Conservation (phyloP, 64 coral and sea anemone species). For the Dendrophyllia cribrosa region DNA sequence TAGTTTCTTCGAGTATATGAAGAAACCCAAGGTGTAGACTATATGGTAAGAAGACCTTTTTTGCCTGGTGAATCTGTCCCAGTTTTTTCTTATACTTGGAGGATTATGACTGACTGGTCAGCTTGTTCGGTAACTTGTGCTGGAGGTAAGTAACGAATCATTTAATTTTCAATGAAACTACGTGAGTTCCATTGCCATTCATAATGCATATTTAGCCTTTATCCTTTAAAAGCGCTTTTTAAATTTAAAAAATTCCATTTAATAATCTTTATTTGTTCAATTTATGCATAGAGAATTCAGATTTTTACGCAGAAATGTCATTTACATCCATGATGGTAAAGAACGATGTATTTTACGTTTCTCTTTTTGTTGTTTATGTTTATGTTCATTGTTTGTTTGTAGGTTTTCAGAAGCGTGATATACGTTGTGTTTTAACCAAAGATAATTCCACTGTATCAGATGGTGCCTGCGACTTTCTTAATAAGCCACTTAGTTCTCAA, state of each 20-base stretch:
- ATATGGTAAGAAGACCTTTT: not conserved
- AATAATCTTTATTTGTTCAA: too few species aligned
- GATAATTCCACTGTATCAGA: slow-evolving; percentile 65
- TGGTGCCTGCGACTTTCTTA: slow-evolving; percentile 22
- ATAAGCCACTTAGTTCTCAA: slow-evolving; percentile 47
- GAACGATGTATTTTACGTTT: too few species aligned
- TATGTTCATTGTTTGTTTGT: not conserved
- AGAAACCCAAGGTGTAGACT: not conserved
- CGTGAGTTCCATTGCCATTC: not conserved
- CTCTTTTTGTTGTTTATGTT: too few species aligned
- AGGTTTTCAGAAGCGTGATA: slow-evolving; percentile 76
- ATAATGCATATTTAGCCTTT: too few species aligned
- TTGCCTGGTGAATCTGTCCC: not conserved
- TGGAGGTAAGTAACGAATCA: not conserved
- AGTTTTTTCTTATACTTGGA: not conserved
- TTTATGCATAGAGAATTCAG: too few species aligned
- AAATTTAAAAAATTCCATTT: too few species aligned
- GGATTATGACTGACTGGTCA: not conserved
- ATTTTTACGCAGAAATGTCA: too few species aligned
- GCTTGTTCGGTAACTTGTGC: not conserved
- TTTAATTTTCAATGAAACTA: not conserved
- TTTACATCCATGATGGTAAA: too few species aligned
- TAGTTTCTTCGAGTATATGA: slow-evolving; percentile 4
- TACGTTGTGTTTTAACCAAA: slow-evolving; percentile 54
- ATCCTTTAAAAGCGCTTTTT: too few species aligned